Base-by-base conservation (phyloP, 23 tunicate genomes). In the Ciona savignyi region DNA sequence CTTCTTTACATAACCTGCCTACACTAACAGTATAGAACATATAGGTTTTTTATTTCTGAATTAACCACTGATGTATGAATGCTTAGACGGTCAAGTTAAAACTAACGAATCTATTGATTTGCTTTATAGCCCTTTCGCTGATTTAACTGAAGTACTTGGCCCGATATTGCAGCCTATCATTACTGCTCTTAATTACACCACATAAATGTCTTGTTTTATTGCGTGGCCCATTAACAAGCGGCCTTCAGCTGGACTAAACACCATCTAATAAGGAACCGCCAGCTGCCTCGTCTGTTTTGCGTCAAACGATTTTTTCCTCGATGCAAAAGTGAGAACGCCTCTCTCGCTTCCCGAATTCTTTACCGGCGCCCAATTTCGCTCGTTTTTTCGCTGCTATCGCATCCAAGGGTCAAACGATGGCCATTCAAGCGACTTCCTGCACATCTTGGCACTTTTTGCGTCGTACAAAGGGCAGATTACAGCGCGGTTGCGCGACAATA, bases 321-420 rank as follows among this genome's bases (percentile, higher is more conserved):
- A 15, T 42, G 56, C 56, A 15, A 42, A 42, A 42, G 56, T 42
- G 56, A 42, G 56, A 42, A 42, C n/a, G 56, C 56, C 56, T 42
- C 56, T 42, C 56, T 42, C 56, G 56, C 56, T 42, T 42, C 56
- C 56, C 56, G 56, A 42, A 42, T 42, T 42, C 56, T 42, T 42
- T 42, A 15, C 56, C 56, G 56, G 56, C 56, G 9, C 56, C 11
- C 9, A 42, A 6, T 15, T 42, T 15, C 11, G 56, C 56, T 42
- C 9, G 15, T 15, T 42, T 42, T 42, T 42, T 42, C 56, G 15
- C 56, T 42, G 11, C 56, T 9, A 6, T 15, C 15, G 15, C 9
- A 42, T 9, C 9, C 56, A 15, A 42, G 56, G 56, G 56, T 42
- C 56, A 42, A 42, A 15, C 56, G 56, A 42, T 42, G 56, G 56